These are phyloP conservation scores for Conger conger DNA, from an alignment of 2,113 vertebrate genomes.

Conservation along the genomic window DNA sequence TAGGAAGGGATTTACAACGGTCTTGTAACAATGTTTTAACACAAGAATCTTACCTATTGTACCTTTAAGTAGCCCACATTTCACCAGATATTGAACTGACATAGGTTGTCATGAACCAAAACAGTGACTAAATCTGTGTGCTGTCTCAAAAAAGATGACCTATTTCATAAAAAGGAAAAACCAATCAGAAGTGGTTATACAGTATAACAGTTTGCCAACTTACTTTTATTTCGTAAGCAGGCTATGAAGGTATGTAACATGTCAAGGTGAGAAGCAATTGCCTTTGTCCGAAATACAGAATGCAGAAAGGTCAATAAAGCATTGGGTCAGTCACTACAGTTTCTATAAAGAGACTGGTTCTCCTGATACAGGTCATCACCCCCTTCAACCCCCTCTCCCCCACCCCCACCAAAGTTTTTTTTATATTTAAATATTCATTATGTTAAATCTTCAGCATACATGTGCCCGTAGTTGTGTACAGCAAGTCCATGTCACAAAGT, in stretches of 20 bases:
- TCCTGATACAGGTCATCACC: constrained; percentile 18
- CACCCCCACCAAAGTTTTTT: neutral
- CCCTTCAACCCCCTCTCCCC: neutral
- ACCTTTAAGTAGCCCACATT: neutral
- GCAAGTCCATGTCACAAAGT: neutral
- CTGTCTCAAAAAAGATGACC: neutral
- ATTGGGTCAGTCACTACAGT: constrained; percentile 15
- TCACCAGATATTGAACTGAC: neutral
- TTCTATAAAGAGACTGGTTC: constrained; percentile 13
- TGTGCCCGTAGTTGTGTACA: neutral
- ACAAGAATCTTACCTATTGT: too few relatives aligned
- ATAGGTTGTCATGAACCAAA: neutral
- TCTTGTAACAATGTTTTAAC: too few relatives aligned
- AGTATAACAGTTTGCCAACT: too few relatives aligned
- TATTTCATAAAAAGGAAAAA: neutral
- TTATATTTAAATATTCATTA: neutral
- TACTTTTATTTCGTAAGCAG: neutral
- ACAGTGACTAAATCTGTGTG: neutral
- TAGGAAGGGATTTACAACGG: too few relatives aligned
- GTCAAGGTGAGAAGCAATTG: constrained; percentile 26
- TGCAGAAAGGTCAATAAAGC: constrained; percentile 27
- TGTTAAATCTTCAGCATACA: constrained; percentile 1
- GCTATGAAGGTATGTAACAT: neutral
- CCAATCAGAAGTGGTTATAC: too few relatives aligned
- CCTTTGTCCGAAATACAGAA: constrained; percentile 28